These are phyloP conservation scores for Hesperophylax magnus DNA, from an alignment of 1,140 invertebrate species.

Conservation along the genomic window DNA sequence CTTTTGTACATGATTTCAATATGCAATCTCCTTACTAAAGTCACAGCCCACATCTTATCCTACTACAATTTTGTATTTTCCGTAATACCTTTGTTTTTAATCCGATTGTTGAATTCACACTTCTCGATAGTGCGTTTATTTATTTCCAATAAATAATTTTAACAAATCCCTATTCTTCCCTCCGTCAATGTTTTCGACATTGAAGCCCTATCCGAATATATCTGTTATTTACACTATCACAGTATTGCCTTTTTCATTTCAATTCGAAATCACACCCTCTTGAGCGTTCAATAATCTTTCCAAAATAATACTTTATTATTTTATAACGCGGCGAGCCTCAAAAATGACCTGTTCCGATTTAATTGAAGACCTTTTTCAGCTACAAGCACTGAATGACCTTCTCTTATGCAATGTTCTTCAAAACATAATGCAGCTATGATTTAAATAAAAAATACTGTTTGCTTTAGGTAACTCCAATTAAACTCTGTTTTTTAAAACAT, in stretches of 20 bases:
- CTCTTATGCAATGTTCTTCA: too few species aligned
- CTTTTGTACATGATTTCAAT: slow-evolving; percentile 56
- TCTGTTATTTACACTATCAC: slow-evolving; percentile 58
- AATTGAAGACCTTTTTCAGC: background rate
- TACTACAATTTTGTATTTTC: slow-evolving; percentile 55
- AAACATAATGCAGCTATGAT: too few species aligned
- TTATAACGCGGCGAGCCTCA: background rate
- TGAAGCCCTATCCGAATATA: slow-evolving; percentile 47
- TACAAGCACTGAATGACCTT: too few species aligned
- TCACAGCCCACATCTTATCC: slow-evolving; percentile 58
- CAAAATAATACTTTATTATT: slow-evolving; percentile 15
- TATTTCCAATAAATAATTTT: slow-evolving; percentile 52
- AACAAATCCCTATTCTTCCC: slow-evolving; percentile 25
- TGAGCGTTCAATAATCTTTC: background rate
- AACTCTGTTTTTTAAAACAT: too few species aligned
- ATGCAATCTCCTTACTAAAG: slow-evolving; percentile 57
- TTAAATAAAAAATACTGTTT: too few species aligned
- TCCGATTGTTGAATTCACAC: slow-evolving; percentile 54
- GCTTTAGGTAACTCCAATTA: too few species aligned
- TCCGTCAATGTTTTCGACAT: slow-evolving; percentile 12
- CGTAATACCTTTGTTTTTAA: slow-evolving; percentile 44
- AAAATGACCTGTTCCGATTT: background rate
- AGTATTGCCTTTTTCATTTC: slow-evolving; percentile 53
- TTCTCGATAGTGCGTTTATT: slow-evolving; percentile 57
- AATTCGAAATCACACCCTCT: slow-evolving; percentile 12